Evolutionary conservation across 2,888 invertebrate genomes (phyloP).

Genomic region (Clistopyga incitator): DNA sequence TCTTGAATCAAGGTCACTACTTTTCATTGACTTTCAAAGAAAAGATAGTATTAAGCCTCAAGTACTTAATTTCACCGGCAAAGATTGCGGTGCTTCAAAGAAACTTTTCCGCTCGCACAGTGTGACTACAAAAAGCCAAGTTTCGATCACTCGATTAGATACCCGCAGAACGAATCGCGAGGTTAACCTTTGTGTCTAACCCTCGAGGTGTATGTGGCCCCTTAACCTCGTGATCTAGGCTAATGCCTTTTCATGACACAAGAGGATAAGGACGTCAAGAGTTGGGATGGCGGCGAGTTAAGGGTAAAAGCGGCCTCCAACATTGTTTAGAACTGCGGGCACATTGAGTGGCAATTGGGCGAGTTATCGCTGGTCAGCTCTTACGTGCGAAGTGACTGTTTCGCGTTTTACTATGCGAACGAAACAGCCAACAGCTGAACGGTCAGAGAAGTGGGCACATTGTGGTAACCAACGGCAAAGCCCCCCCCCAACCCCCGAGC

Average conservation of each 20-base stretch:
- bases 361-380: slow-evolving; percentile 29
- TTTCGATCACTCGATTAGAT: no score
- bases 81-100: no score
- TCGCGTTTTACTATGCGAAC: slow-evolving; percentile 29
- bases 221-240: slow-evolving; percentile 14
- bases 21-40: no score
- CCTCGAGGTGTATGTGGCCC: not conserved
- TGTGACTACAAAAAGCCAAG: no score
- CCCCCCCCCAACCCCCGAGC: not conserved
- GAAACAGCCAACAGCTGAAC: slow-evolving; percentile 19
- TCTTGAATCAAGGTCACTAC: no score
- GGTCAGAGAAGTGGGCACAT: not conserved
- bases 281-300: not conserved
- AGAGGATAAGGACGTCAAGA: slow-evolving; percentile 13
- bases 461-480: not conserved
- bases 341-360: slow-evolving; percentile 36
- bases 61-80: no score
- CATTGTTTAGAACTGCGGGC: slow-evolving; percentile 11
- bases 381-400: slow-evolving; percentile 46
- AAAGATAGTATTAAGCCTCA: no score
- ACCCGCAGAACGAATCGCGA: no score
- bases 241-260: slow-evolving; percentile 27
- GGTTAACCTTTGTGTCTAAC: no score
- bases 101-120: no score
- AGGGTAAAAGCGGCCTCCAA: slow-evolving; percentile 1